Conservation (phyloP, 1,140 invertebrate genomes). For the Drosophila mayri region DNA sequence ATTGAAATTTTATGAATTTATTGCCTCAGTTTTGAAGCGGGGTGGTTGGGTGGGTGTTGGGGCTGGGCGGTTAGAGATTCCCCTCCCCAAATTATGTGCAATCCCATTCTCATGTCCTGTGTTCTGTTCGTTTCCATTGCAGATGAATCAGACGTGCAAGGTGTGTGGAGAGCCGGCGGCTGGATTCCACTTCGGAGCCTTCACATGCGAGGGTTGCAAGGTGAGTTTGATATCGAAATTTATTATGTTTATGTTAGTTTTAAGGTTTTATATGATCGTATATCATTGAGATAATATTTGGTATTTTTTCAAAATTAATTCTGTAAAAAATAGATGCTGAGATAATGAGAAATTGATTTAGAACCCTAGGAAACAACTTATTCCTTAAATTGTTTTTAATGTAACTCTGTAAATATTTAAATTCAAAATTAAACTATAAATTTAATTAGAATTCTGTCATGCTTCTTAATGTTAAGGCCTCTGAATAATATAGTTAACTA, state of each 20-base stretch:
- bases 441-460: accelerated
- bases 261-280: neutral
- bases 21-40: conserved; percentile 60
- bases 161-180: conserved; percentile 94
- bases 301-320: neutral
- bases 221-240: conserved; percentile 85
- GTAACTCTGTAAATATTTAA: neutral
- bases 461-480: neutral
- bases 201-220: conserved; percentile 96
- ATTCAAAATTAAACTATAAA: neutral
- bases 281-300: neutral
- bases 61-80: neutral
- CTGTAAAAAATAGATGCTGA: too few relatives aligned
- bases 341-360: too few relatives aligned
- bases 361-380: too few relatives aligned
- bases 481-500: neutral
- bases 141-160: conserved; percentile 93
- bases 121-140: conserved; percentile 63
- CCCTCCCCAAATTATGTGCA: neutral
- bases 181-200: conserved; percentile 95
- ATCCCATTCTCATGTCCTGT: conserved; percentile 57
- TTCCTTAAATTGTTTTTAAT: too few relatives aligned
- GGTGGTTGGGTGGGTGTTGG: neutral
- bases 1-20: conserved; percentile 85
- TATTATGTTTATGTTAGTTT: conserved; percentile 1